A percentile compares a stretch with the other conserved stretches of the same genome.
Evolutionary conservation across 2,113 vertebrate genomes (phyloP).

Genomic region (Mustela nigripes): DNA sequence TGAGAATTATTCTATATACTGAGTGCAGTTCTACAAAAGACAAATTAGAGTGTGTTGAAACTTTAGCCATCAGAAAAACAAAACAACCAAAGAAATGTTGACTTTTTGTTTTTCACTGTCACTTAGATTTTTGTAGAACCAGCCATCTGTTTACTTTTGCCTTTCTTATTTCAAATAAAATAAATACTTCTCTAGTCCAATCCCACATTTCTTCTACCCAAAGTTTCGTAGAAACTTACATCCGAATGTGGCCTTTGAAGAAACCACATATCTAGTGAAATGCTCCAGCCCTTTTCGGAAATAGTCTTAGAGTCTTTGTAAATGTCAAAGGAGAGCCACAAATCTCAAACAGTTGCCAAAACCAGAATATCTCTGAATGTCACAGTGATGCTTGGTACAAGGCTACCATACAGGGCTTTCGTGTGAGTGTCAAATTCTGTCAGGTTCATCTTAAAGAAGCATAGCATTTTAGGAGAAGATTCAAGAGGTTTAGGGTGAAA

Average conservation of each 20-base stretch:
- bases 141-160: neutral
- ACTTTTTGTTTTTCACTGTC: neutral
- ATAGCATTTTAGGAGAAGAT: slow-evolving; percentile 75
- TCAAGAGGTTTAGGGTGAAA: slow-evolving; percentile 72
- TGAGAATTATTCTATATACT: neutral
- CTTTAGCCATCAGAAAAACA: neutral
- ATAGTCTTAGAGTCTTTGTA: slow-evolving; percentile 78
- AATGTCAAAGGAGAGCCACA: slow-evolving; percentile 86
- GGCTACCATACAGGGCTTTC: slow-evolving; percentile 62
- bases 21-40: neutral
- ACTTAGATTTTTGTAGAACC: slow-evolving; percentile 24
- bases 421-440: slow-evolving; percentile 83
- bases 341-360: slow-evolving; percentile 82
- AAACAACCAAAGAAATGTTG: neutral
- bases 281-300: slow-evolving; percentile 80
- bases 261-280: slow-evolving; percentile 75
- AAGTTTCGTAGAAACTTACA: slow-evolving; percentile 68
- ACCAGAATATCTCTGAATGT: slow-evolving; percentile 82
- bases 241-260: slow-evolving; percentile 76
- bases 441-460: slow-evolving; percentile 82
- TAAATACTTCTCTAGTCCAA: slow-evolving; percentile 13
- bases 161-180: slow-evolving; percentile 43
- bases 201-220: neutral
- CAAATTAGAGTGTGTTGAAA: neutral
- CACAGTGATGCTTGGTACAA: slow-evolving; percentile 72